These are phyloP conservation scores for Kryptolebias ocellatus DNA, from an alignment of 2,797 vertebrate genomes.

Conservation along the genomic window DNA sequence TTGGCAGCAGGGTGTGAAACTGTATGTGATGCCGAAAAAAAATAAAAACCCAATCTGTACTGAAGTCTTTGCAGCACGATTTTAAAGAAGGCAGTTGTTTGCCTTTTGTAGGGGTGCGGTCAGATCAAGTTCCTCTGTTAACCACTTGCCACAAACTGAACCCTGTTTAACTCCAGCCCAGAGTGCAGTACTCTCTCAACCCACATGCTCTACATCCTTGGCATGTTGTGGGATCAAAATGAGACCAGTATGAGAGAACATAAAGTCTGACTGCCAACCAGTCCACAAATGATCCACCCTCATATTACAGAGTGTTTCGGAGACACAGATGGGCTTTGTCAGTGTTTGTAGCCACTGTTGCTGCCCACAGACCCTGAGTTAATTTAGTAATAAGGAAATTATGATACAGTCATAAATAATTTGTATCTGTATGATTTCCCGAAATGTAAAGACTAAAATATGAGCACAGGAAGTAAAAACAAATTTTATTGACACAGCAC, in stretches of 20 bases:
- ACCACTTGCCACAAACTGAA: conserved; percentile 70
- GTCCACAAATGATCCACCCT: conserved; percentile 61
- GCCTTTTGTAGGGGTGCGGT: conserved; percentile 67
- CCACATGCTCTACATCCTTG: conserved; percentile 67
- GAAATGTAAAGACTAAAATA: conserved; percentile 8
- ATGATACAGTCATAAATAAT: conserved; percentile 21
- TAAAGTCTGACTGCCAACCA: conserved; percentile 47
- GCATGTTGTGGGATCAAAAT: conserved; percentile 68
- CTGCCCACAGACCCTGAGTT: conserved; percentile 20
- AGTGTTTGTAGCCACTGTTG: conserved; percentile 16
- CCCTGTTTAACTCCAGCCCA: conserved; percentile 59
- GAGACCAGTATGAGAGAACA: conserved; percentile 48
- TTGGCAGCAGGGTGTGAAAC: conserved; percentile 43
- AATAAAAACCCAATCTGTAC: conserved; percentile 27
- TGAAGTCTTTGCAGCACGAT: conserved; percentile 36
- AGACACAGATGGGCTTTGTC: conserved; percentile 69
- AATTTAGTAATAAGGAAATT: conserved; percentile 27
- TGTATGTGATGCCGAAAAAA: conserved; percentile 48
- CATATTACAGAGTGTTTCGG: conserved; percentile 41
- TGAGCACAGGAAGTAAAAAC: neutral
- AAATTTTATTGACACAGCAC: neutral
- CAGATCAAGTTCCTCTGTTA: conserved; percentile 60
- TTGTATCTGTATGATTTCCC: conserved; percentile 9
- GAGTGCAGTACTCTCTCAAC: conserved; percentile 47
- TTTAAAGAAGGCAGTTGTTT: conserved; percentile 58